A percentile compares a stretch with the other conserved stretches of the same genome.
Evolutionary conservation across 2,113 vertebrate genomes (phyloP).

Genomic region (Eulemur rufifrons): DNA sequence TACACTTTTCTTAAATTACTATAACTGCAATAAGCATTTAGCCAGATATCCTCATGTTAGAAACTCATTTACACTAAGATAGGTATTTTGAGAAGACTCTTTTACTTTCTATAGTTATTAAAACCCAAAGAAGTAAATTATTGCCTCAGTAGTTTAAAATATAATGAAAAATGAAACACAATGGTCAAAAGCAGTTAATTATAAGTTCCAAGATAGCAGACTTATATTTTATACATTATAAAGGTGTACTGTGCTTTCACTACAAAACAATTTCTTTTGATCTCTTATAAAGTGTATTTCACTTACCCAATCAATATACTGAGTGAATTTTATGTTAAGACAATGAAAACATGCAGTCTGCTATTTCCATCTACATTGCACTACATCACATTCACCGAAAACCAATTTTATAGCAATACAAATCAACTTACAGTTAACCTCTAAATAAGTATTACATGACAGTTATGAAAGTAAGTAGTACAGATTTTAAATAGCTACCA

Average conservation of each 20-base stretch:
- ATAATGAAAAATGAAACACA: not conserved
- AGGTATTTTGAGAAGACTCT: not conserved
- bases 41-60: not conserved
- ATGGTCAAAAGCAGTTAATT: not conserved
- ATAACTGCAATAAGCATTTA: not conserved
- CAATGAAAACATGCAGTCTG: slow-evolving; percentile 20
- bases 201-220: not conserved
- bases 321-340: slow-evolving; percentile 42
- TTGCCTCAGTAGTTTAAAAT: not conserved
- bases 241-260: not conserved
- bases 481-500: slow-evolving; percentile 6
- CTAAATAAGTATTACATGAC: not conserved
- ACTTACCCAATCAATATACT: slow-evolving; percentile 25
- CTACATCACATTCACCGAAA: not conserved
- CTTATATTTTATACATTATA: not conserved
- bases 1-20: not conserved
- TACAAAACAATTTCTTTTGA: slow-evolving; percentile 23
- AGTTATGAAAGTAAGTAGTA: not conserved
- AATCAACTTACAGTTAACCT: slow-evolving; percentile 36
- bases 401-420: slow-evolving; percentile 11
- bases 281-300: not conserved
- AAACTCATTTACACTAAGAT: not conserved
- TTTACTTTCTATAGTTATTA: slow-evolving; percentile 9
- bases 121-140: not conserved
- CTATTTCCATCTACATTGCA: not conserved